Base-by-base conservation (phyloP, 1,140 invertebrate genomes). In the Drosophila eugracilis region DNA sequence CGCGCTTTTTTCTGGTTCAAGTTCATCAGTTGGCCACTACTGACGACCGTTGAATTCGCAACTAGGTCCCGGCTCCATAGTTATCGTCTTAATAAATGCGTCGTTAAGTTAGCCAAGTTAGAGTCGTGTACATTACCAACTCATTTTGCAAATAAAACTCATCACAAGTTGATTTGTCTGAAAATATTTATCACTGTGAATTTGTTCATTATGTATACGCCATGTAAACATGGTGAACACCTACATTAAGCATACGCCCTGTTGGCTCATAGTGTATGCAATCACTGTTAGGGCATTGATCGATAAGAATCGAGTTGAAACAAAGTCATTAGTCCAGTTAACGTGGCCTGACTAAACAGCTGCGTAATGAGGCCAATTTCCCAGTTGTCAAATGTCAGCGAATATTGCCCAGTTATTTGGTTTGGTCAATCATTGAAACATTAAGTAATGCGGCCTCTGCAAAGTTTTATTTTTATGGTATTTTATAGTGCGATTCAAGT, bases 1-100 rank as follows among this genome's bases (percentile, higher is more conserved):
- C 5, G n/a, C 19, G n/a, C n/a, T n/a, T n/a, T n/a, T 47, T 53
- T 78, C 60, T 76, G 42, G 81, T 69, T 84, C 80, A 84, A 85
- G 80, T 84, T 79, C 72, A 84, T 76, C 75, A 41, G 50, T 66
- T 63, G 60, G 54, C 60, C 60, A 37, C 22, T n/a, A n/a, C n/a
- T n/a, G n/a, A n/a, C n/a, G n/a, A n/a, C n/a, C n/a, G n/a, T n/a
- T 42, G 47, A 32, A 63, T 50, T 66, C 45, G 37, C 47, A 52
- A 67, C 50, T 57, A 50, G 36, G 22, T 30, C 12, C 70, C 32
- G 70, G 57, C 21, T 57, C 24, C 41, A 34, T 39, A 42, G 39
- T 48, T 48, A 48, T 34, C 39, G 41, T 48, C 42, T 48, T 17
- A 30, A 70, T 52, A 57, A 22, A 70, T 45, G 66, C 41, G 32